These are phyloP conservation scores for Leptopilina myrica DNA, from an alignment of 2,888 invertebrate species.

Conservation along the genomic window DNA sequence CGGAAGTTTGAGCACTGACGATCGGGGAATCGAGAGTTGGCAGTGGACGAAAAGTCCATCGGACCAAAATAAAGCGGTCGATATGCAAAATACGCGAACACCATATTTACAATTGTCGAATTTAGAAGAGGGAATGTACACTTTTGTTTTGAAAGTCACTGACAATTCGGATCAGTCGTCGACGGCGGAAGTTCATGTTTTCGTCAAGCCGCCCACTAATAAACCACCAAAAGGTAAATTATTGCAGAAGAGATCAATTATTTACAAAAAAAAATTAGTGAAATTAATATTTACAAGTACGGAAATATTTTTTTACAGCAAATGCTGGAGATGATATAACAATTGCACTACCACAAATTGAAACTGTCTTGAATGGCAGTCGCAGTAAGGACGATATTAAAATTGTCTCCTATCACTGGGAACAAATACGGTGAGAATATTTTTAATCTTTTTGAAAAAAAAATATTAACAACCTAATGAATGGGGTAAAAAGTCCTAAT, in stretches of 20 bases:
- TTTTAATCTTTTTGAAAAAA: constrained; percentile 39
- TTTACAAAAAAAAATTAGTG: not conserved
- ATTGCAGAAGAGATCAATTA: not conserved
- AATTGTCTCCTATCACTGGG: constrained; percentile 91
- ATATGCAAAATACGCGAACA: constrained; percentile 96
- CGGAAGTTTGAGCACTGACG: constrained; percentile 94
- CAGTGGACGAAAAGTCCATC: constrained; percentile 96
- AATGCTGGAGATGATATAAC: constrained; percentile 80
- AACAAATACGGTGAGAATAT: constrained; percentile 81
- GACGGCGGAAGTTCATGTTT: constrained; percentile 92
- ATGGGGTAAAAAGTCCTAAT: no score
- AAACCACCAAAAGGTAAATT: constrained; percentile 85
- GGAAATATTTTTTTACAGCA: constrained; percentile 68
- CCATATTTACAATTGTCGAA: constrained; percentile 93
- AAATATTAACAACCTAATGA: no score
- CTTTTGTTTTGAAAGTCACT: constrained; percentile 94
- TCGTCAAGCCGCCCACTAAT: constrained; percentile 93
- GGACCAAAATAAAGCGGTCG: constrained; percentile 93
- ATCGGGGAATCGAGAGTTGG: constrained; percentile 94
- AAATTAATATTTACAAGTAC: constrained; percentile 32
- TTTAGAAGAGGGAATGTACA: constrained; percentile 95
- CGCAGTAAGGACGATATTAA: constrained; percentile 90
- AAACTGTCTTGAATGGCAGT: constrained; percentile 88
- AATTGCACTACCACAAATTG: constrained; percentile 90
- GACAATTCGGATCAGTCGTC: constrained; percentile 94